These are phyloP conservation scores for Sylvicola cinctus DNA, from an alignment of 2,888 invertebrate genomes.

Conservation along the genomic window DNA sequence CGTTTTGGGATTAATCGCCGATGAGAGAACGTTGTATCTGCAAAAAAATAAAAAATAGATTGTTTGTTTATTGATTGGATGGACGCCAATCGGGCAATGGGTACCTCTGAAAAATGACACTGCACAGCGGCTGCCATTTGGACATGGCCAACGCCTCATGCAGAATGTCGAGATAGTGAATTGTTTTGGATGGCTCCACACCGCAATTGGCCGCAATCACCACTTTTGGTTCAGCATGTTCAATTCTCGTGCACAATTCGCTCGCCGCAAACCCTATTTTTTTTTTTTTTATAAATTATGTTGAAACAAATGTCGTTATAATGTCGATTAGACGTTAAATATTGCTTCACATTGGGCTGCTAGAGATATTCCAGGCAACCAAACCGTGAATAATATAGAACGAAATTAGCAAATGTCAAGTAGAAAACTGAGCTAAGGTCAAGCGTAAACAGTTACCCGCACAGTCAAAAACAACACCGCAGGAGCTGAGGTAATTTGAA, in stretches of 20 bases:
- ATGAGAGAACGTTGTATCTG: slow-evolving; percentile 36
- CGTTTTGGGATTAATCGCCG: slow-evolving; percentile 35
- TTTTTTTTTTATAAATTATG: neutral
- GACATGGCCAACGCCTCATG: slow-evolving; percentile 46
- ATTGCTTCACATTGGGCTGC: no score
- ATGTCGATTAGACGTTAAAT: no score
- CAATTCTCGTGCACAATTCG: slow-evolving; percentile 67
- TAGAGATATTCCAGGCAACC: no score
- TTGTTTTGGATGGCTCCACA: slow-evolving; percentile 66
- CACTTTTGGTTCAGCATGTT: slow-evolving; percentile 73
- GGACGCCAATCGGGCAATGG: no score
- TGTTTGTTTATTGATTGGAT: no score
- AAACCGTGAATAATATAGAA: no score
- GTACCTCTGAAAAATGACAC: slow-evolving; percentile 63
- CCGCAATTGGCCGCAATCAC: slow-evolving; percentile 83
- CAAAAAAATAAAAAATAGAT: no score
- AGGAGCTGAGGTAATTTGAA: no score
- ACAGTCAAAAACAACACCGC: no score
- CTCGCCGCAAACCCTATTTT: slow-evolving; percentile 76
- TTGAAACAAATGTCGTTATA: neutral
- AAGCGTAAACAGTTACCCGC: no score
- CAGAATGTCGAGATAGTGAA: slow-evolving; percentile 27
- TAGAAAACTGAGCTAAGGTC: no score
- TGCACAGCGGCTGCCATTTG: slow-evolving; percentile 49
- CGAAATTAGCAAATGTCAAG: no score